Evolutionary conservation across 1,140 invertebrate genomes (phyloP), one percentile per base, ranked within the genome.

Genomic region (Goniozus legneri): DNA sequence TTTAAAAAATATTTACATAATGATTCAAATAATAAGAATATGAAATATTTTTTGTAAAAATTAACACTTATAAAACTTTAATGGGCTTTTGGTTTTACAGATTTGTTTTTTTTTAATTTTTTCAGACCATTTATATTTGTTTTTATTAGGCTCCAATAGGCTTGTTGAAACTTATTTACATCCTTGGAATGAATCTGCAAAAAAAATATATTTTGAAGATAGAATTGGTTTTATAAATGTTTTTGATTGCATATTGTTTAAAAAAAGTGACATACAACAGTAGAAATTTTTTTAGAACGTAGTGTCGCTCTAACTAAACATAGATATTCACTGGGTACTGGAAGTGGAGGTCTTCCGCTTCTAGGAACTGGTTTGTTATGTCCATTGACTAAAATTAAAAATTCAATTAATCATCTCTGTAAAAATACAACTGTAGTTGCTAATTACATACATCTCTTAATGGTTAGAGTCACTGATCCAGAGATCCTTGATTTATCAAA

Each of bases 51-150:
- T 27, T 27, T n/a, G n/a, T n/a, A n/a, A n/a, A 27, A 6, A 6
- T 27, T 6, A 4, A 4, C 24, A 27, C 4, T 27, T 34, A n/a
- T 1, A 33, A 22, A 18, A 37, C 43, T 34, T 69, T 65, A 79
- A 68, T 65, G 80, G 80, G 48, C 84, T 80, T 80, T 90, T 83
- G 54, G 84, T 66, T 81, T 90, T 76, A 65, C 81, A 76, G 66
- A 72, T 75, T 91, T 86, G 3, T 79, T 78, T 73, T 91, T 91
- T 66, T 91, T 90, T 52, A 89, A 78, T 71, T 91, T 89, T 70
- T 91, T 92, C 40, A 93, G 73, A 50, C 88, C 88, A 77, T 89
- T 90, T 68, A 92, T 84, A 72, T 89, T 92, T n/a, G 82, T 85
- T 73, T 89, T 89, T 18, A 92, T 73, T 50, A 92, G 74, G 76